Evolutionary conservation across 92 coral and sea anemone genomes (phyloP).

Genomic region (Palythoa grandiflora): DNA sequence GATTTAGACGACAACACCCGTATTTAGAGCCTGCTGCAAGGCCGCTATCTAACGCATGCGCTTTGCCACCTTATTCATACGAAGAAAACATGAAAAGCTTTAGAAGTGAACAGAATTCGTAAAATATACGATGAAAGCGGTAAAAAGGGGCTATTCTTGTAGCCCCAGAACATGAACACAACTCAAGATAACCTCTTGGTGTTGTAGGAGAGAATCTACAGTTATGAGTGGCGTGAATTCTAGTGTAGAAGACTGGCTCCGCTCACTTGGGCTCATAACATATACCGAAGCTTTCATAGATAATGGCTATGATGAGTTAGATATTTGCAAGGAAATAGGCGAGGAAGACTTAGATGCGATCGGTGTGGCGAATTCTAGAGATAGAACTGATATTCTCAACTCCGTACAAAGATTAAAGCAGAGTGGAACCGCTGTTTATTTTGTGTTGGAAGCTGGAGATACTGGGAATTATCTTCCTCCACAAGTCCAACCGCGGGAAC

Average conservation of each 20-base stretch:
- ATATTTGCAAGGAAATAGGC: constrained; percentile 98
- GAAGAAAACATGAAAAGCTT: constrained; percentile 22
- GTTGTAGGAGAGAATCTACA: constrained; percentile 24
- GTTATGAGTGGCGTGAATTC: constrained; percentile 22
- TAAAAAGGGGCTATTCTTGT: constrained; percentile 30
- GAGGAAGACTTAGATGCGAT: constrained; percentile 98
- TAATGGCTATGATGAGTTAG: constrained; percentile 98
- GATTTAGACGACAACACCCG: constrained; percentile 13
- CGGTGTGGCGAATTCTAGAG: constrained; percentile 90
- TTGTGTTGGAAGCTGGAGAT: constrained; percentile 74
- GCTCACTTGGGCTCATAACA: constrained; percentile 90
- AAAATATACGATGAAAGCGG: constrained; percentile 14
- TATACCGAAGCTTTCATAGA: constrained; percentile 97
- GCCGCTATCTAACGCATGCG: constrained; percentile 54
- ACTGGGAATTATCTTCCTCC: constrained; percentile 46
- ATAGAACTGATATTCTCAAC: constrained; percentile 89
- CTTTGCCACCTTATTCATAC: background rate
- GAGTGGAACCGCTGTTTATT: constrained; percentile 95
- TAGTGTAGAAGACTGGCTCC: constrained; percentile 96
- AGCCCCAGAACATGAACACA: constrained; percentile 39
- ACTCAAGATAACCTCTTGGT: constrained; percentile 37
- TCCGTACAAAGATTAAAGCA: constrained; percentile 84
- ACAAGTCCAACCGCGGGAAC: constrained; percentile 86
- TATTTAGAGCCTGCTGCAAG: constrained; percentile 40
- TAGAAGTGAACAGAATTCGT: background rate